Evolutionary conservation across 2,888 invertebrate species (phyloP).

Genomic region (Alviniconcha strummeri): DNA sequence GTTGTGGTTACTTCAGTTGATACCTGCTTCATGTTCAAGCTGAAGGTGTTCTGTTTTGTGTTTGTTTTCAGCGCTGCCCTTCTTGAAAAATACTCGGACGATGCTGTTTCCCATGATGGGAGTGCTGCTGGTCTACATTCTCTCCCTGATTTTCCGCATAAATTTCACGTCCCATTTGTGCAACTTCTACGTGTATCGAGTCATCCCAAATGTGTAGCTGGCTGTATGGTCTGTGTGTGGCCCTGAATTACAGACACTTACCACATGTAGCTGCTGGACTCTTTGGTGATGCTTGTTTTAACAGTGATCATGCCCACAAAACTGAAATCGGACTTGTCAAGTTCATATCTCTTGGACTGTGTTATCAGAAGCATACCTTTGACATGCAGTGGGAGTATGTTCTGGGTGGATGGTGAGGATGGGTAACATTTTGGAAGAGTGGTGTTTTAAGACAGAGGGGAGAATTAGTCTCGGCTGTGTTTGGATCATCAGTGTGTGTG

Average conservation of each 20-base stretch:
- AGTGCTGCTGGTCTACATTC: constrained; percentile 84
- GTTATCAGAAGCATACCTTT: too few relatives aligned
- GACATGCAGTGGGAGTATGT: background rate
- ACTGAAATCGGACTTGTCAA: too few relatives aligned
- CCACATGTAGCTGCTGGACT: background rate
- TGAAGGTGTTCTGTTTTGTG: constrained; percentile 46
- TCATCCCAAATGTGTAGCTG: constrained; percentile 67
- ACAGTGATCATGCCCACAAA: background rate
- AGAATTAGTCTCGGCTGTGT: background rate
- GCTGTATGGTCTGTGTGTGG: background rate
- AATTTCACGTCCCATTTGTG: constrained; percentile 89
- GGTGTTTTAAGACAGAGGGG: too few relatives aligned
- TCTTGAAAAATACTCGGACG: constrained; percentile 88
- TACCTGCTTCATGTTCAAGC: too few relatives aligned
- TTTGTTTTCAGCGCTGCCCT: constrained; percentile 83
- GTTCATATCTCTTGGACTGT: too few relatives aligned
- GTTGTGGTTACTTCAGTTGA: constrained; percentile 53
- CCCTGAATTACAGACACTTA: too few relatives aligned
- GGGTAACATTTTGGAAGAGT: too few relatives aligned
- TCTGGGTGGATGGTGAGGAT: background rate
- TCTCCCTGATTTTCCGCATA: constrained; percentile 85
- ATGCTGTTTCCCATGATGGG: constrained; percentile 90
- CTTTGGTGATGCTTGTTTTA: background rate
- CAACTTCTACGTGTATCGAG: constrained; percentile 88
- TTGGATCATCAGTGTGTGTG: background rate